Evolutionary conservation across 2,797 vertebrate genomes (phyloP).

Genomic region (Gallinago nigripennis): DNA sequence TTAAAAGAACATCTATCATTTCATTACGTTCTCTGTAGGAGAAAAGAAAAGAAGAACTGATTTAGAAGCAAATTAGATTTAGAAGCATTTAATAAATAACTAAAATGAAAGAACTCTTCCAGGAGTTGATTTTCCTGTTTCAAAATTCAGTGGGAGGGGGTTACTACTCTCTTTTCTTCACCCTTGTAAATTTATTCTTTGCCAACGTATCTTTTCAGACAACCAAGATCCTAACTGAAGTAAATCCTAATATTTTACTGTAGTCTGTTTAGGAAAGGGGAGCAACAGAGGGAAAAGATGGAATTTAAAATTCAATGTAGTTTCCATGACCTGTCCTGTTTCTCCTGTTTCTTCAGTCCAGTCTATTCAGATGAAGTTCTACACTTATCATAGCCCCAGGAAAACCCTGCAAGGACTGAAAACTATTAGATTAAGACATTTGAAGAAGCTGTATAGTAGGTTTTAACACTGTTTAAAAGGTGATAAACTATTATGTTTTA

Average conservation of each 20-base stretch:
- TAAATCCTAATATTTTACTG: background rate
- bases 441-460: background rate
- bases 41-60: background rate
- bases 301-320: background rate
- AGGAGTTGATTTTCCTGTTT: background rate
- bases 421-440: background rate
- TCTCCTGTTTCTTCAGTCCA: background rate
- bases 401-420: background rate
- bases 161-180: background rate
- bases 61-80: too few relatives aligned
- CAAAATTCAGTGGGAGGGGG: background rate
- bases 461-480: background rate
- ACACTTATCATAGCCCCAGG: background rate
- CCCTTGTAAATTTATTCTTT: background rate
- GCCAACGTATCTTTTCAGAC: background rate
- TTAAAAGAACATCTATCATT: background rate
- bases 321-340: background rate
- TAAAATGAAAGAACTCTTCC: background rate
- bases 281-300: background rate
- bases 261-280: background rate
- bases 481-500: background rate
- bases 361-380: background rate
- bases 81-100: background rate
- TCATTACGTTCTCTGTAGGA: background rate
- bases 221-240: background rate